phyloP scores from a whole-genome alignment of 2,888 invertebrate genomes.

The Ochlodes sylvanus region DNA sequence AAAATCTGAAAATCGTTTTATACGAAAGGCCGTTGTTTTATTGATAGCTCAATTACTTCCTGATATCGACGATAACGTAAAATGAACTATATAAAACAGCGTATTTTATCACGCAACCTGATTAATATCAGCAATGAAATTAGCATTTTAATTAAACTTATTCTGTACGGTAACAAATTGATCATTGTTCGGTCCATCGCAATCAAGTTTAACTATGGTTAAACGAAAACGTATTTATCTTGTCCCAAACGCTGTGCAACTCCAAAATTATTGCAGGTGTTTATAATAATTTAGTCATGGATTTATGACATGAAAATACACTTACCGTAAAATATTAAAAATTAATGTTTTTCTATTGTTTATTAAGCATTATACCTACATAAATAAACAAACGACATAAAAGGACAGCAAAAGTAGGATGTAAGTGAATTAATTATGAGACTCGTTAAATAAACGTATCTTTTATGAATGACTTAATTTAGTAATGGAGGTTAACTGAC shows the following conservation, averaged over 20 bases:
- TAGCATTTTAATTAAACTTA: slow-evolving; percentile 38
- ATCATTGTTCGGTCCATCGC: slow-evolving; percentile 16
- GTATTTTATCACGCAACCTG: slow-evolving; percentile 34
- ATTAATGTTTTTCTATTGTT: too few relatives aligned
- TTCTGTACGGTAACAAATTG: slow-evolving; percentile 22
- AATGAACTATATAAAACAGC: slow-evolving; percentile 30
- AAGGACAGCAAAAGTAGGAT: too few relatives aligned
- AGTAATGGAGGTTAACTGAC: neutral
- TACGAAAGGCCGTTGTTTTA: slow-evolving; percentile 13
- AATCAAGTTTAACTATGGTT: neutral
- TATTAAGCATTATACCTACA: too few relatives aligned
- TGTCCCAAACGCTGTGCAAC: neutral
- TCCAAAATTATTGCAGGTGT: too few relatives aligned
- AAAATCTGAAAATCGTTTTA: neutral
- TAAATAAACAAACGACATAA: too few relatives aligned
- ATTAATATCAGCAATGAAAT: slow-evolving; percentile 35
- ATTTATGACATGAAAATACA: too few relatives aligned
- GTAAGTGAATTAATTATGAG: too few relatives aligned
- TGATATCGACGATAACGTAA: slow-evolving; percentile 33
- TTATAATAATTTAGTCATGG: too few relatives aligned
- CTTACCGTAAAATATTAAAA: too few relatives aligned
- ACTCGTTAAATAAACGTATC: neutral
- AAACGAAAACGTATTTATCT: neutral
- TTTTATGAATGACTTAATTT: neutral
- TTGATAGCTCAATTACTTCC: slow-evolving; percentile 31